Conservation (phyloP, 2,113 vertebrate genomes). For the Python bivittatus region DNA sequence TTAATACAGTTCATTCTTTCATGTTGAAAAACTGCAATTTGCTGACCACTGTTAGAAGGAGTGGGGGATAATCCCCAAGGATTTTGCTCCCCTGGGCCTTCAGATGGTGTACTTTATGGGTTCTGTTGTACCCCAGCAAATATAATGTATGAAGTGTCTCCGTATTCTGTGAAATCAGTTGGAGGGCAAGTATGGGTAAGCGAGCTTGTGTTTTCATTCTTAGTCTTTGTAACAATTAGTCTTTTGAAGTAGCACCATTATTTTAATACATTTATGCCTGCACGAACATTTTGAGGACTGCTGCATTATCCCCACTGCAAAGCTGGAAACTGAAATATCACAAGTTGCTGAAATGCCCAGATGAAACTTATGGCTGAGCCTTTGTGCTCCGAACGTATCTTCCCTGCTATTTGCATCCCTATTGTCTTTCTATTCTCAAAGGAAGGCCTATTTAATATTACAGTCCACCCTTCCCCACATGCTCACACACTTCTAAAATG, state of each 20-base stretch:
- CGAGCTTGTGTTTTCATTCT: too few species aligned
- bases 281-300: not conserved
- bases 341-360: slow-evolving; percentile 33
- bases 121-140: not conserved
- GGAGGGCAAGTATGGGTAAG: not conserved
- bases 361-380: slow-evolving; percentile 57
- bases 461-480: slow-evolving; percentile 2
- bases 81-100: not conserved
- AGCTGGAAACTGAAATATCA: too few species aligned
- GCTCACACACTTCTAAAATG: slow-evolving; percentile 64
- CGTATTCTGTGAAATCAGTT: not conserved
- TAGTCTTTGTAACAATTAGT: not conserved
- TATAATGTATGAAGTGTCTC: too few species aligned
- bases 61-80: not conserved
- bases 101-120: not conserved
- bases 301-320: not conserved
- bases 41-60: not conserved
- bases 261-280: not conserved
- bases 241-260: not conserved
- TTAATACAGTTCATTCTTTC: not conserved
- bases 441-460: slow-evolving; percentile 71
- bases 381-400: slow-evolving; percentile 63
- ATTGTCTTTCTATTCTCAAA: slow-evolving; percentile 74
- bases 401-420: slow-evolving; percentile 73
- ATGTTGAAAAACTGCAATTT: not conserved